phyloP scores from a whole-genome alignment of 2,888 invertebrate species.

The Ligdia adustata region DNA sequence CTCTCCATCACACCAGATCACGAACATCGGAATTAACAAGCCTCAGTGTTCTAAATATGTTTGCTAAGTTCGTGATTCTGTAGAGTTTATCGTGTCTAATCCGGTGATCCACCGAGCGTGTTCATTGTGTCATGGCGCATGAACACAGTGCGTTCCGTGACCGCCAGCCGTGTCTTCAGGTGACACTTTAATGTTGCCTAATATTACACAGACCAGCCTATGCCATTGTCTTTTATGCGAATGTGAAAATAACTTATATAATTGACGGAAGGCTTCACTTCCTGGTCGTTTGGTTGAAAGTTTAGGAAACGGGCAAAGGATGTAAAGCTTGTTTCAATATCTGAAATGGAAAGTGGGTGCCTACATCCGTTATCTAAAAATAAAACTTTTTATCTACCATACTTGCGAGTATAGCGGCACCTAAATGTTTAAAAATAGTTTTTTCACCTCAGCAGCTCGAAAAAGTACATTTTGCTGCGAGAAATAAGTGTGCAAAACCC shows the following conservation, averaged over 20 bases:
- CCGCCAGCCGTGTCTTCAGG: slow-evolving; percentile 37
- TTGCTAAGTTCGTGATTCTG: slow-evolving; percentile 14
- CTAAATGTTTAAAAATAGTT: slow-evolving; percentile 5
- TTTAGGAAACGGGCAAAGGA: slow-evolving; percentile 18
- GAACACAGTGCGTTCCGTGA: slow-evolving; percentile 50
- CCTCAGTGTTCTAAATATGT: slow-evolving; percentile 4
- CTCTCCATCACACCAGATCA: slow-evolving; percentile 10
- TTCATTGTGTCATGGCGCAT: slow-evolving; percentile 41
- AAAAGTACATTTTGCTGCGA: no score
- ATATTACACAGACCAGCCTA: slow-evolving; percentile 27
- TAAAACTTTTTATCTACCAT: no score
- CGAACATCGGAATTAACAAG: slow-evolving; percentile 7
- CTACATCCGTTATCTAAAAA: no score
- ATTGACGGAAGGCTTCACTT: slow-evolving; percentile 32
- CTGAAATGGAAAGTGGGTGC: background rate
- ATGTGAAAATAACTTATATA: slow-evolving; percentile 37
- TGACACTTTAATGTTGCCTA: slow-evolving; percentile 39
- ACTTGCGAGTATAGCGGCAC: no score
- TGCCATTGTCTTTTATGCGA: slow-evolving; percentile 36
- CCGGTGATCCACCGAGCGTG: slow-evolving; percentile 16
- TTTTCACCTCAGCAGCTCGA: no score
- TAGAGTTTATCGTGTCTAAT: slow-evolving; percentile 17
- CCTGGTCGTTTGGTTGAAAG: slow-evolving; percentile 22
- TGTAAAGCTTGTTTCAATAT: background rate
- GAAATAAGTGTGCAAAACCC: no score